Percentiles rank a stretch among this genome's conserved stretches.
phyloP scores from a whole-genome alignment of 2,797 vertebrate genomes.

The Microctenopoma lineatum region DNA sequence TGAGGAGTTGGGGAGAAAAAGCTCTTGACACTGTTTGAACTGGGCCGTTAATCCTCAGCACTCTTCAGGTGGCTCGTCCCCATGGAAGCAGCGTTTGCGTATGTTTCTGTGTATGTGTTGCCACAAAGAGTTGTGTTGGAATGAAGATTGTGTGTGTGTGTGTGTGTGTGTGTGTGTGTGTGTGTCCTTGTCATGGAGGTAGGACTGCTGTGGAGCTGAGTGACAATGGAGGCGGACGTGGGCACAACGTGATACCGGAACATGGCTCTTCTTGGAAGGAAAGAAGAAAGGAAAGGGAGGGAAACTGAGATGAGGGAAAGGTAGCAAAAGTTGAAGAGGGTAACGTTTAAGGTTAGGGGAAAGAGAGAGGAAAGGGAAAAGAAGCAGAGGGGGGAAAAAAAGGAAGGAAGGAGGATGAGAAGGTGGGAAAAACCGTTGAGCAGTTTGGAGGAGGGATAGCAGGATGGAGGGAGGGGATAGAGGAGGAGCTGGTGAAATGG shows the following conservation, averaged over 20 bases:
- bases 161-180: slow-evolving; percentile 31
- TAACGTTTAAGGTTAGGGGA: background rate
- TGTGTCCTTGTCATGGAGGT: slow-evolving; percentile 34
- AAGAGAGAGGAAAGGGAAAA: background rate
- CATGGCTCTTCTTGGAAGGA: slow-evolving; percentile 41
- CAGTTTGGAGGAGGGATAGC: slow-evolving; percentile 43
- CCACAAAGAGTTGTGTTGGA: slow-evolving; percentile 41
- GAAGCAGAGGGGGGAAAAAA: background rate
- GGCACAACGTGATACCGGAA: slow-evolving; percentile 77
- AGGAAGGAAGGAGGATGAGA: background rate
- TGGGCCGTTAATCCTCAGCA: slow-evolving; percentile 72
- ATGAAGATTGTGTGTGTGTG: slow-evolving; percentile 44
- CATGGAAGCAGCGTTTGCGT: slow-evolving; percentile 63
- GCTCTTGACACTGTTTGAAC: slow-evolving; percentile 75
- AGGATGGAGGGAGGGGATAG: slow-evolving; percentile 52
- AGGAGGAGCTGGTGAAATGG: slow-evolving; percentile 55
- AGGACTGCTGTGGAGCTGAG: slow-evolving; percentile 57
- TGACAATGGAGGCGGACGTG: slow-evolving; percentile 73
- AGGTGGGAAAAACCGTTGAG: slow-evolving; percentile 25
- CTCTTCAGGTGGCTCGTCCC: slow-evolving; percentile 82
- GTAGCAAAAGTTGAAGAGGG: background rate
- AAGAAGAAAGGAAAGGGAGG: slow-evolving; percentile 1
- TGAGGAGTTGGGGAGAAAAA: slow-evolving; percentile 45
- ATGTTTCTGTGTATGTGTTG: slow-evolving; percentile 38
- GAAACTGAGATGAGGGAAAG: background rate